Conservation (phyloP, 2,113 vertebrate species). For the Orientallactaga bullata region DNA sequence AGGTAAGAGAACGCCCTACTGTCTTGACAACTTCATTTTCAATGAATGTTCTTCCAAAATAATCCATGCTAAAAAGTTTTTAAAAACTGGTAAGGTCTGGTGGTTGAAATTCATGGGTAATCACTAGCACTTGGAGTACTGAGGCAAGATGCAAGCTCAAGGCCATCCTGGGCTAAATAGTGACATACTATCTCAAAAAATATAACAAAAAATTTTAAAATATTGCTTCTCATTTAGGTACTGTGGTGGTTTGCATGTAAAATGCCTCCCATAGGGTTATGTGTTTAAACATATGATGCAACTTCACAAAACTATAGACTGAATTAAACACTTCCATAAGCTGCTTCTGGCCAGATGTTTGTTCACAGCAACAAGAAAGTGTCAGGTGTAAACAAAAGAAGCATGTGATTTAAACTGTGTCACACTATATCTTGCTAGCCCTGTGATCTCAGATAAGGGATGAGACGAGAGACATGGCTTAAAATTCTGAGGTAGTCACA, state of each 20-base stretch:
- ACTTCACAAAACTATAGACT: no score
- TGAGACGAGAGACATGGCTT: neutral
- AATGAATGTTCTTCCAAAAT: conserved; percentile 15
- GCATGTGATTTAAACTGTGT: conserved; percentile 20
- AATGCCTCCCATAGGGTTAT: no score
- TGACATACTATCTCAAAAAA: neutral
- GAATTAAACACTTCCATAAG: no score
- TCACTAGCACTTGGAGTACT: neutral
- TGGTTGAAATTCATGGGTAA: no score
- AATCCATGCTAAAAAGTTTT: neutral
- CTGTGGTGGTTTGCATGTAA: no score
- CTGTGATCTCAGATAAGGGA: conserved; percentile 21
- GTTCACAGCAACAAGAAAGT: no score
- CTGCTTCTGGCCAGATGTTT: no score
- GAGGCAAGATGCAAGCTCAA: neutral
- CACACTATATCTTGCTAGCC: neutral
- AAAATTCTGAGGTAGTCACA: neutral
- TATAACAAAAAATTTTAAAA: neutral
- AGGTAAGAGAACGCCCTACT: neutral
- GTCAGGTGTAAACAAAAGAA: conserved; percentile 21
- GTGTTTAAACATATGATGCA: no score
- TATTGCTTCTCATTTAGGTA: neutral
- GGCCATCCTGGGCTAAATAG: neutral
- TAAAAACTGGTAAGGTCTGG: neutral
- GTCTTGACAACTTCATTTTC: neutral